Conservation (phyloP, 2,113 vertebrate species). For the Grus americana region DNA sequence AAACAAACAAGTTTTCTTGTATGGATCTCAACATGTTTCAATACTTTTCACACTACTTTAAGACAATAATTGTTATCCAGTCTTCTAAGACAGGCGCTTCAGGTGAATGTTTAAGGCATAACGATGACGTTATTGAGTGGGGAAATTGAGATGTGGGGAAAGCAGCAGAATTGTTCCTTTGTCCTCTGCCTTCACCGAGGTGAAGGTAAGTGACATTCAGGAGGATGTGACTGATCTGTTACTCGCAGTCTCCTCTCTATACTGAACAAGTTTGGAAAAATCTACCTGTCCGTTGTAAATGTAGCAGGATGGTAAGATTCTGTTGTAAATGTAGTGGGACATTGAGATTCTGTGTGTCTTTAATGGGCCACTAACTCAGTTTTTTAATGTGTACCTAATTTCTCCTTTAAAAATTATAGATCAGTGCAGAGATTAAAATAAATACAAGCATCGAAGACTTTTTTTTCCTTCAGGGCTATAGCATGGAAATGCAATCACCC, state of each 20-base stretch:
- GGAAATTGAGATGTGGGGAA: background rate
- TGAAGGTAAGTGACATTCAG: background rate
- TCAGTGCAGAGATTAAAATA: constrained; percentile 10
- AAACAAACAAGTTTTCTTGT: background rate
- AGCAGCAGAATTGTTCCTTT: background rate
- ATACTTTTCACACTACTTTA: background rate
- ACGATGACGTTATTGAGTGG: background rate
- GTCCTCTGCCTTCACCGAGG: background rate
- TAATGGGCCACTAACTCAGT: background rate
- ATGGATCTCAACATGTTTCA: background rate
- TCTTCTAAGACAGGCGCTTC: background rate
- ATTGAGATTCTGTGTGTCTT: background rate
- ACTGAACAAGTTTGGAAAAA: background rate
- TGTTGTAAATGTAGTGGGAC: background rate
- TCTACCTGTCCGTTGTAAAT: background rate
- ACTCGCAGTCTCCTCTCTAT: background rate
- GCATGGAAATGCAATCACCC: constrained; percentile 11
- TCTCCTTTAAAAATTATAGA: background rate
- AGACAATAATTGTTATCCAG: background rate
- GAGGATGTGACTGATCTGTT: background rate
- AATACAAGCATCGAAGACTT: background rate
- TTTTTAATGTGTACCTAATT: background rate
- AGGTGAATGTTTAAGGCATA: background rate
- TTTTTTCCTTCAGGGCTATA: background rate
- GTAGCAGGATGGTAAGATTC: background rate